Evolutionary conservation across 2,888 invertebrate species (phyloP), one percentile per base, ranked within the genome.

Genomic region (Argyresthia goedartella): DNA sequence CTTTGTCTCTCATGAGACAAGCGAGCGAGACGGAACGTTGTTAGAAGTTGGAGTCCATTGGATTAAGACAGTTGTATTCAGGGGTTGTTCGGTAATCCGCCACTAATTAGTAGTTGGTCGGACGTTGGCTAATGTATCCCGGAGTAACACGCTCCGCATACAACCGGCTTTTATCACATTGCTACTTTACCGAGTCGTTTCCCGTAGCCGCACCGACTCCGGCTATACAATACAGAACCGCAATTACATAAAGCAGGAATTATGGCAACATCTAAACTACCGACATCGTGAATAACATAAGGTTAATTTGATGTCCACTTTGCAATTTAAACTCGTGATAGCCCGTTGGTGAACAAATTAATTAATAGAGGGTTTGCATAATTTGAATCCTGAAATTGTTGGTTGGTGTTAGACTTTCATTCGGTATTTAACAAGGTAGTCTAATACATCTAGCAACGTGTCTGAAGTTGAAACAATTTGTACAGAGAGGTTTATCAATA

Each of bases 51-150:
- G 25, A 25, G 25, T 25, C 25, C 2, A 39, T 39, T n/a, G 39
- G 39, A 39, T 8, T 39, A 6, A 25, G 6, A 25, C 25, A 25
- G n/a, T 3, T n/a, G 39, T 9, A 8, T 39, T 39, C 53, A 46
- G 49, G 70, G 73, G 68, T 69, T 65, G 76, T 71, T 69, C 74
- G 66, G 79, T 85, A 85, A 85, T 85, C 85, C 84, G 63, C 70
- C 69, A 73, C 77, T 86, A 84, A 86, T 86, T 86, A 86, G 77
- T 74, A 77, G 78, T 73, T 72, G 74, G 74, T 74, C 67, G 71
- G 67, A 68, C 69, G 48, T 9, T 36, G 36, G 48, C 67, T 70
- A 69, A 69, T 68, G 72, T 68, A 69, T 68, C 70, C 50, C 39
- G 67, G 65, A 67, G 64, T 70, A 69, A 76, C 81, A 77, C 73